Conservation (phyloP, 1,140 invertebrate species). For the Leptinotarsa undecemlineata region DNA sequence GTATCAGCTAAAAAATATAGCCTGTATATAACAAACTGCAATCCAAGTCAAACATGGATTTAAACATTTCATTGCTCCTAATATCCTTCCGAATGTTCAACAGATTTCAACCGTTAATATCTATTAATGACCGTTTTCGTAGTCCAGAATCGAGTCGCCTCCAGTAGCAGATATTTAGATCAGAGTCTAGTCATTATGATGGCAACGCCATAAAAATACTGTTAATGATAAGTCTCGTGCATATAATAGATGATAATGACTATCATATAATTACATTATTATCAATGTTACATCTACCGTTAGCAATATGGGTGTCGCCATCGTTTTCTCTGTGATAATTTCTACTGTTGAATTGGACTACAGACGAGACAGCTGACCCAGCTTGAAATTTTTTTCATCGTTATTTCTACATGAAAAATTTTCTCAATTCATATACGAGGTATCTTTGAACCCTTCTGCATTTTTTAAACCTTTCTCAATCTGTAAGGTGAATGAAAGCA, state of each 20-base stretch:
- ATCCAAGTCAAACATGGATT: not conserved
- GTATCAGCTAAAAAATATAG: too few relatives aligned
- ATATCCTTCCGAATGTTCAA: not conserved
- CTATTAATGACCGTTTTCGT: not conserved
- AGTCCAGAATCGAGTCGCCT: not conserved
- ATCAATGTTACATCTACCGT: not conserved
- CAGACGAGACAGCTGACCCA: too few relatives aligned
- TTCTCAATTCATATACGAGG: too few relatives aligned
- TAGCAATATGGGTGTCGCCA: not conserved
- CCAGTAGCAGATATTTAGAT: not conserved
- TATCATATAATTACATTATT: constrained; percentile 5
- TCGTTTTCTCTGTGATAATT: not conserved
- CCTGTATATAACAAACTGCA: too few relatives aligned
- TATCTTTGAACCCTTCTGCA: too few relatives aligned
- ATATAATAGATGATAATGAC: not conserved
- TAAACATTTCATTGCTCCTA: not conserved
- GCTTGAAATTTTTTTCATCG: too few relatives aligned
- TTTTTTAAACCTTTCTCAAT: too few relatives aligned
- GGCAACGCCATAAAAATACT: not conserved
- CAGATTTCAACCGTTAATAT: not conserved
- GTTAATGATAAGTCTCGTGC: not conserved
- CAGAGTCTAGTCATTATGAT: not conserved
- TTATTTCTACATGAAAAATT: too few relatives aligned
- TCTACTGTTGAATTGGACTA: too few relatives aligned
- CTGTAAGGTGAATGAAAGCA: too few relatives aligned